phyloP scores from a whole-genome alignment of 2,797 vertebrate genomes.

The Intellagama lesueurii region DNA sequence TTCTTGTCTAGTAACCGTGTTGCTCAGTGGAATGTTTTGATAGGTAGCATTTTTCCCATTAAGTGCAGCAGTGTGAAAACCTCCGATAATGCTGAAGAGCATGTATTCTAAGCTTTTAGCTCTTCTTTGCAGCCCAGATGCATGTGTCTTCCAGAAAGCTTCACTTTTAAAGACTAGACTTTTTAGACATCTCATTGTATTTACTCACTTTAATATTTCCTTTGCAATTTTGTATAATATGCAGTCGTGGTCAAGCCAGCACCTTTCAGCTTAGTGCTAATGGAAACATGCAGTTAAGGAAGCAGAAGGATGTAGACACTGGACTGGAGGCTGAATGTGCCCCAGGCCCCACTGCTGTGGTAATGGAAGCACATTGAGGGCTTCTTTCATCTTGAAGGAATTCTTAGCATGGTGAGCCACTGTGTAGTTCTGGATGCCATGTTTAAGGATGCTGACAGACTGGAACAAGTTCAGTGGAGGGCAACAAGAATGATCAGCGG shows the following conservation, averaged over 20 bases:
- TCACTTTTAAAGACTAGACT: constrained; percentile 11
- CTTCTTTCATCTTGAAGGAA: constrained; percentile 35
- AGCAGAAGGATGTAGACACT: constrained; percentile 3
- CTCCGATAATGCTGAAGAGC: constrained; percentile 44
- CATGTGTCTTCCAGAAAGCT: constrained; percentile 31
- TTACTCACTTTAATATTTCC: constrained; percentile 16
- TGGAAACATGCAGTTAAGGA: neutral
- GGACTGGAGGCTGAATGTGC: neutral
- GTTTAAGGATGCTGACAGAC: too few species aligned
- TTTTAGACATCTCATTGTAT: constrained; percentile 48
- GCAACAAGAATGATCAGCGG: too few species aligned
- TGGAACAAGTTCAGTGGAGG: too few species aligned
- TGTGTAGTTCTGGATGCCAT: too few species aligned
- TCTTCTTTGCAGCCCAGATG: constrained; percentile 41
- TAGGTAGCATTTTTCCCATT: constrained; percentile 55
- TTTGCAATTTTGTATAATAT: neutral
- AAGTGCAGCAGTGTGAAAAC: constrained; percentile 63
- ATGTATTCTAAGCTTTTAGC: constrained; percentile 23
- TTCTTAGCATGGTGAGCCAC: constrained; percentile 51
- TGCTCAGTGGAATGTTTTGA: constrained; percentile 56
- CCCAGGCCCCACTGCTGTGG: neutral
- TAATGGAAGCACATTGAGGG: neutral
- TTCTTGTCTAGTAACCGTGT: constrained; percentile 30
- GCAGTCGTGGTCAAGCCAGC: neutral
- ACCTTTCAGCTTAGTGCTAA: neutral